Conservation (phyloP, 1,140 invertebrate genomes). For the Heliconius himera region DNA sequence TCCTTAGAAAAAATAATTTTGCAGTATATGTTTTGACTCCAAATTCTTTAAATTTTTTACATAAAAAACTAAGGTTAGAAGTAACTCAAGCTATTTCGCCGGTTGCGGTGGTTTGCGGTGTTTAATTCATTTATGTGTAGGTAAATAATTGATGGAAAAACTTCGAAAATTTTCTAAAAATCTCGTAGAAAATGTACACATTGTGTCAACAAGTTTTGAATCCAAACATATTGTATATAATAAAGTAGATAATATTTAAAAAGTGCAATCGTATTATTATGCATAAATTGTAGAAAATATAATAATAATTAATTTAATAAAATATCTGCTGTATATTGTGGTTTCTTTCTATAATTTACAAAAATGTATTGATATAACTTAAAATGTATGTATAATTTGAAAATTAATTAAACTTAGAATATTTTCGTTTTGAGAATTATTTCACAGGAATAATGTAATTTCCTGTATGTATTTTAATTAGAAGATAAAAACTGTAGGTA, state of each 20-base stretch:
- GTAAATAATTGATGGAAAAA: background rate
- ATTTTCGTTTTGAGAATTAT: background rate
- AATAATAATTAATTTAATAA: conserved; percentile 18
- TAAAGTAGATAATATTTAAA: conserved; percentile 61
- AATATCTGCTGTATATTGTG: conserved; percentile 37
- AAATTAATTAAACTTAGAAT: background rate
- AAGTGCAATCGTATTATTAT: conserved; percentile 74
- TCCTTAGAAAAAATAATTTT: background rate
- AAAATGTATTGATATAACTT: background rate
- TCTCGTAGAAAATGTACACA: background rate
- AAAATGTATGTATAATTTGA: background rate
- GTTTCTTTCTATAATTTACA: conserved; percentile 30
- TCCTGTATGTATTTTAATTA: conserved; percentile 31
- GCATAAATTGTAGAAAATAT: conserved; percentile 52
- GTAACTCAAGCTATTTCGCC: no score
- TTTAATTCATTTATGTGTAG: no score
- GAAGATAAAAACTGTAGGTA: background rate
- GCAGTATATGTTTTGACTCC: no score
- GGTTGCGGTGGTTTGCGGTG: no score
- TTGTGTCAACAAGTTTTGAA: conserved; percentile 1
- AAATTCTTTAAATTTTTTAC: background rate
- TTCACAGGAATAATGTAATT: conserved; percentile 15
- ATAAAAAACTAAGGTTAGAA: background rate
- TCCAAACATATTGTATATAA: conserved; percentile 25
- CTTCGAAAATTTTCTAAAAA: background rate